These are phyloP conservation scores for Antechinus flavipes DNA, from an alignment of 2,113 vertebrate species.

Conservation along the genomic window DNA sequence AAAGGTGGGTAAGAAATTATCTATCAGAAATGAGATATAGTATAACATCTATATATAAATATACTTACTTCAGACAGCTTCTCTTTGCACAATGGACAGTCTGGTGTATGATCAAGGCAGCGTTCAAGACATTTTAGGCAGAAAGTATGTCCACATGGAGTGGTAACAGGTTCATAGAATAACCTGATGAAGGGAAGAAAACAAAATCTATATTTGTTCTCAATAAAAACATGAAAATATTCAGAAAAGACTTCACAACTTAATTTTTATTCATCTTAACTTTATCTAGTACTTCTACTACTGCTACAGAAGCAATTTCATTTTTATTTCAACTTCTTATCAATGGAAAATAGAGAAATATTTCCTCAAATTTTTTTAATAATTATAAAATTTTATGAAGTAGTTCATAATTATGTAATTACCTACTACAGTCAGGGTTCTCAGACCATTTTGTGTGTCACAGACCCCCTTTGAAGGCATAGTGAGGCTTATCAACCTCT, in stretches of 20 bases:
- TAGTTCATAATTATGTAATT: neutral
- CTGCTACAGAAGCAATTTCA: neutral
- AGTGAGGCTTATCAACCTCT: neutral
- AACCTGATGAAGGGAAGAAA: slow-evolving; percentile 83
- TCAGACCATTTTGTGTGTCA: neutral
- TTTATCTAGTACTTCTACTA: neutral
- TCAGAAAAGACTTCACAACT: neutral
- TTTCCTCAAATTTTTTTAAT: neutral
- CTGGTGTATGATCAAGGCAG: slow-evolving; percentile 93
- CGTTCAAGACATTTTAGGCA: slow-evolving; percentile 96
- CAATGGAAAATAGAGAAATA: neutral
- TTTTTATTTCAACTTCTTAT: slow-evolving; percentile 1
- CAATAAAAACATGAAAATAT: neutral
- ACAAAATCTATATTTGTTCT: slow-evolving; percentile 18
- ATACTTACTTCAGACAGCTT: slow-evolving; percentile 91
- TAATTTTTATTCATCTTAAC: neutral
- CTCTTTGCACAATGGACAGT: slow-evolving; percentile 96
- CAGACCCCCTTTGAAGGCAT: neutral
- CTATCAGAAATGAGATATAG: neutral
- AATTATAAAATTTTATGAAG: neutral
- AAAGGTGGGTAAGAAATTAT: neutral
- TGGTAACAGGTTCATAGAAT: slow-evolving; percentile 95
- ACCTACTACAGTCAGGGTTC: neutral
- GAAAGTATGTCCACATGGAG: slow-evolving; percentile 95
- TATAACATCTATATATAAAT: neutral